Evolutionary conservation across 1,140 invertebrate genomes (phyloP), one percentile per base, ranked within the genome.

Genomic region (Bombus turneri): DNA sequence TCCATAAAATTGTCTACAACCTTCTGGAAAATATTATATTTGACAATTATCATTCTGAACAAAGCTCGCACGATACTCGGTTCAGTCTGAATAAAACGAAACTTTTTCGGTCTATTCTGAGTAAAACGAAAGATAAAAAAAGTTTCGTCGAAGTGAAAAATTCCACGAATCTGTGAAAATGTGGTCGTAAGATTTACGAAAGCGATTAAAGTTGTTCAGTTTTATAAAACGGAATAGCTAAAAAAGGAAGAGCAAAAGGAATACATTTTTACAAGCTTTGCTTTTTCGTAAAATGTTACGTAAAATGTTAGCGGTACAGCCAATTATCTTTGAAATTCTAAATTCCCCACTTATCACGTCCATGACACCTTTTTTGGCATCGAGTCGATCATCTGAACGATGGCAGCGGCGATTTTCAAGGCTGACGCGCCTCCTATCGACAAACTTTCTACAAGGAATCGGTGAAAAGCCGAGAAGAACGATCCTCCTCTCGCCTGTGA

Each of bases 391-490:
- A 47, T 4, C 8, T 18, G 28, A 8, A 13, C 68, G 68, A 39
- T 28, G 68, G 37, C 34, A 31, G 31, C n/a, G 10, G 0, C 28
- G 73, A 85, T 88, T 88, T 85, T 88, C 87, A 88, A 88, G 87
- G 87, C 87, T 41, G 28, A 18, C 59, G 47, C 57, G 15, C 31
- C 84, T 78, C 57, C 82, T n/a, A 37, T 62, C 15, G 64, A 68
- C 73, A 57, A 79, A 89, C 88, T 87, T 89, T 90, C 88, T 89
- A 62, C 3, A 87, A 83, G 81, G 64, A 84, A 90, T 90, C 82
- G 87, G 87, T 89, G 87, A 89, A 89, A 89, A 89, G 41, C 37
- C 78, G 53, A 83, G 84, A 89, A 83, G 84, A 89, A 80, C 81
- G 87, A 89, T 83, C 81, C 87, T 78, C 87, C 87, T 89, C 76